These are phyloP conservation scores for Cosmorhoe ocellata DNA, from an alignment of 2,888 invertebrate species.

Conservation along the genomic window DNA sequence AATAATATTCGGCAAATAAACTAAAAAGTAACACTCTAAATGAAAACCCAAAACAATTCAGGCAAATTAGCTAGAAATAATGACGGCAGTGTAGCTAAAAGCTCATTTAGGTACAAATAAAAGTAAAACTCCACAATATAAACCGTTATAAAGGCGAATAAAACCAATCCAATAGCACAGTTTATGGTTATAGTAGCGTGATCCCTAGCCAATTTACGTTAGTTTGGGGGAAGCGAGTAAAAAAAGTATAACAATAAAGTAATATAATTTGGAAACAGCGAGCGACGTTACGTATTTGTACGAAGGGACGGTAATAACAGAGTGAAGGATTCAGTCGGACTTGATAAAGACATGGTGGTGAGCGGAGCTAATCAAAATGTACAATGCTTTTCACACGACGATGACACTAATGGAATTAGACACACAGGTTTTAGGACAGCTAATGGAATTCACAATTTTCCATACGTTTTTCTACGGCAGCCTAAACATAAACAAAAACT, in stretches of 20 bases:
- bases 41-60: conserved; percentile 19
- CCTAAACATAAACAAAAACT: too few relatives aligned
- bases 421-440: too few relatives aligned
- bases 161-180: conserved; percentile 71
- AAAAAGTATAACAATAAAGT: conserved; percentile 78
- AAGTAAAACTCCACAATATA: conserved; percentile 40
- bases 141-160: conserved; percentile 54
- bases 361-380: conserved; percentile 47
- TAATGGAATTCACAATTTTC: not conserved
- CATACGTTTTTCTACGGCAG: too few relatives aligned
- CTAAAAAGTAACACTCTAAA: not conserved
- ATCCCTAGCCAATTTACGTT: conserved; percentile 79
- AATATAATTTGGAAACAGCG: conserved; percentile 77
- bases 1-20: not conserved
- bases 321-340: conserved; percentile 63
- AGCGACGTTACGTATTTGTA: conserved; percentile 69
- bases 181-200: conserved; percentile 78
- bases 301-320: conserved; percentile 69
- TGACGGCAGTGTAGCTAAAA: conserved; percentile 28
- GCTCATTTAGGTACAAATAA: conserved; percentile 38
- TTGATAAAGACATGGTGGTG: conserved; percentile 51
- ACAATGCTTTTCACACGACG: not conserved
- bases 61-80: conserved; percentile 28
- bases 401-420: too few relatives aligned
- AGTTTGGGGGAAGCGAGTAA: conserved; percentile 75